phyloP scores from a whole-genome alignment of 2,797 vertebrate genomes.

The Austrolebias charrua region DNA sequence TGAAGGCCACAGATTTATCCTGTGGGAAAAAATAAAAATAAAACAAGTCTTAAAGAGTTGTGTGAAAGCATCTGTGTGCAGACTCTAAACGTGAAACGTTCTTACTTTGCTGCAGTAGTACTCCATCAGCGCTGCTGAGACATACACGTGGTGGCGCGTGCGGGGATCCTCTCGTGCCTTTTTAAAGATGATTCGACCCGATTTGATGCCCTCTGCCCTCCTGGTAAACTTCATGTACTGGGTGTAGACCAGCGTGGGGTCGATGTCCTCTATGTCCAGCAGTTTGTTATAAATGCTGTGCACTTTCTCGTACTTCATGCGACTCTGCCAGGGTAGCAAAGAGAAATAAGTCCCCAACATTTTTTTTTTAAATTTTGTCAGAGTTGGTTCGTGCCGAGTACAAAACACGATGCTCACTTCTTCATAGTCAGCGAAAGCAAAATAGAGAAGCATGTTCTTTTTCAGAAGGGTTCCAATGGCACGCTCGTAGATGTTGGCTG shows the following conservation, averaged over 20 bases:
- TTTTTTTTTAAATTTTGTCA: no score
- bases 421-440: conserved; percentile 98
- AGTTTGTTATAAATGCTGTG: conserved; percentile 96
- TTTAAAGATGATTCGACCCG: conserved; percentile 97
- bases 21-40: conserved; percentile 60
- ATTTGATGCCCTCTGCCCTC: conserved; percentile 97
- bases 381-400: not conserved
- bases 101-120: conserved; percentile 99
- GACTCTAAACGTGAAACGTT: not conserved
- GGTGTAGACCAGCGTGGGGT: conserved; percentile 90
- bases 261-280: conserved; percentile 74
- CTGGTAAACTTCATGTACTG: conserved; percentile 99
- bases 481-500: conserved; percentile 98
- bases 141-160: conserved; percentile 97
- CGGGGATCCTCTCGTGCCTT: conserved; percentile 94
- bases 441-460: conserved; percentile 99
- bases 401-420: conserved; percentile 81
- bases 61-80: not conserved
- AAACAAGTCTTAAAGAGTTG: not conserved
- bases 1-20: conserved; percentile 99
- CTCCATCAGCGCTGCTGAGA: conserved; percentile 97
- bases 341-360: not conserved
- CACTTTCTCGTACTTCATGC: conserved; percentile 98
- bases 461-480: conserved; percentile 97
- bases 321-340: conserved; percentile 81